These are phyloP conservation scores for Sphaeramia orbicularis DNA, from an alignment of 2,797 vertebrate species.

Conservation along the genomic window DNA sequence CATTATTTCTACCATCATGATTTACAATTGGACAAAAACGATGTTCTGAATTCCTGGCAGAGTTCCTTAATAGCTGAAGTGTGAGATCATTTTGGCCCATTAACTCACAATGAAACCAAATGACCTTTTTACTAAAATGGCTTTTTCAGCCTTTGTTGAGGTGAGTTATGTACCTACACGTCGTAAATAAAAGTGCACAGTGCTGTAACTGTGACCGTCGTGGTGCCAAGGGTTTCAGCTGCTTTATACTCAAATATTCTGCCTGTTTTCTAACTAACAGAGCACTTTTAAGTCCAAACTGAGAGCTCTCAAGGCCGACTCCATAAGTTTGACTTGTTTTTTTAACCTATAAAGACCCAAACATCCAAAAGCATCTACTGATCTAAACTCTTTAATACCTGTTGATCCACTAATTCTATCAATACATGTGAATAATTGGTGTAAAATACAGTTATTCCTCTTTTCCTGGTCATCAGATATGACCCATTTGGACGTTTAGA, in stretches of 20 bases:
- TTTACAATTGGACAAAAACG: slow-evolving; percentile 29
- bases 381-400: no score
- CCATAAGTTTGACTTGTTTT: no score
- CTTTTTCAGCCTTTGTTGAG: slow-evolving; percentile 25
- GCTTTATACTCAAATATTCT: slow-evolving; percentile 36
- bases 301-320: no score
- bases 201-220: slow-evolving; percentile 24
- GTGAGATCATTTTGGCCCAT: slow-evolving; percentile 63
- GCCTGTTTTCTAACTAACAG: slow-evolving; percentile 15
- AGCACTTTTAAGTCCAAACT: no score
- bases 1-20: slow-evolving; percentile 18
- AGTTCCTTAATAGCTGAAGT: slow-evolving; percentile 43
- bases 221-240: slow-evolving; percentile 34
- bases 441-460: no score
- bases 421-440: no score
- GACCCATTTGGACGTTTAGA: no score
- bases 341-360: no score
- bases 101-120: slow-evolving; percentile 62
- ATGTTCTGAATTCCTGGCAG: slow-evolving; percentile 39
- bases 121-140: slow-evolving; percentile 55
- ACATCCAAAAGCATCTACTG: no score
- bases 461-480: no score
- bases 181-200: slow-evolving; percentile 33
- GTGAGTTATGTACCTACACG: slow-evolving; percentile 38
- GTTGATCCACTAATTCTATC: no score